Base-by-base conservation (phyloP, 2,113 vertebrate species). In the Lagopus muta region DNA sequence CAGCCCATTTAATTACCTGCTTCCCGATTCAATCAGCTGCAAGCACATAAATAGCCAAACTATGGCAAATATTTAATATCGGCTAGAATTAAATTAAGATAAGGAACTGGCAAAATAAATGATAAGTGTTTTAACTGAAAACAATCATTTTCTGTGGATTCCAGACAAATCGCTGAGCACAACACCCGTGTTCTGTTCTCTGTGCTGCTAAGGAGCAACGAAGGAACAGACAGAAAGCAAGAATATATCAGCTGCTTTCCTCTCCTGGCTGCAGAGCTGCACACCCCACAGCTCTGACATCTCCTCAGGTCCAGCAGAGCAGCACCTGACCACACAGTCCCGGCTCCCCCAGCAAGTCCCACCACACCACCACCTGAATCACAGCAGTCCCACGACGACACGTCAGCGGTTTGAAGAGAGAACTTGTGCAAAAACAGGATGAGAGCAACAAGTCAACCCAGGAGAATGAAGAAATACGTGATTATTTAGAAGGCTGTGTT, bases 21-120 rank as follows among this genome's bases (percentile, higher is more conserved):
- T 61, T 86, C 86, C 74, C 81, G 61, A 94, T 74, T 86, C 76
- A 96, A 75, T 70, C 92, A 90, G 65, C 28, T 91, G 34, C 52
- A 76, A 93, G 54, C n/a, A 82, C 65, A 94, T 84, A 95, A 96
- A 95, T 74, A 96, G 70, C 61, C 66, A 50, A 77, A 76, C 20
- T 67, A 76, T 60, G 62, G 85, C 47, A 94, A 94, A 94, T 71
- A 95, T 45, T 87, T 82, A 93, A 92, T 94, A 96, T 47, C 73
- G 77, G 52, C 45, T 86, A 62, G 69, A 90, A 92, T 92, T 91
- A 96, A 96, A 85, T 82, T 67, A 92, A 96, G 85, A 83, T 36
- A 97, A 95, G 58, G 19, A 38, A 86, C 81, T 64, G 82, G 57
- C 38, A 94, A 90, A 94, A 94, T 82, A 83, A 91, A 86, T 13